Evolutionary conservation across 1,140 invertebrate genomes (phyloP), one percentile per base, ranked within the genome.

Genomic region (Schlechtendalia chinensis): DNA sequence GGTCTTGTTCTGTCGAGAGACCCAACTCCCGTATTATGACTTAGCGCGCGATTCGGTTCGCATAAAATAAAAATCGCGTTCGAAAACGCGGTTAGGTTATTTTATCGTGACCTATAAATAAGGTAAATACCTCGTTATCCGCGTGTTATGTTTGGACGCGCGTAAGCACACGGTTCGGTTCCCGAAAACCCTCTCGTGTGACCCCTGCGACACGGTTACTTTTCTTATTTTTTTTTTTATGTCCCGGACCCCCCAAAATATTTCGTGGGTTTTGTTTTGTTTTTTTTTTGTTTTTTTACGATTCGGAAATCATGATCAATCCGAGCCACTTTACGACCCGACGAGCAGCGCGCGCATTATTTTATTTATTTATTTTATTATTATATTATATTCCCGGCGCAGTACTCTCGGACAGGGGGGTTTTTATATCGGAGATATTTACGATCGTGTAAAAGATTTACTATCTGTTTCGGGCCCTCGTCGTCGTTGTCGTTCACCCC

Each of bases 381-480:
- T 79, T 79, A 79, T 79, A 79, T 77, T 69, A 47, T 50, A 50
- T 27, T 79, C 27, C n/a, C 19, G 5, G 53, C 17, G 24, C 2
- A 5, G 14, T 19, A 6, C 10, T 17, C 10, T 50, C n/a, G n/a
- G n/a, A 27, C 17, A n/a, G 17, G 24, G 53, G 50, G 56, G 17
- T 77, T 77, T 77, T 77, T 77, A 77, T 77, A 77, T 61, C 56
- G 74, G 74, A 22, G 58, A 77, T 77, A 61, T 77, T 77, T 77
- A 77, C 58, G 74, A 77, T 47, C 74, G 74, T 77, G 74, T 77
- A 77, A 77, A 77, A 77, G 74, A 77, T 77, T 77, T 77, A 77
- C 74, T 61, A 27, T 77, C 74, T 24, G 27, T 47, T 61, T 77
- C 58, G 56, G 65, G 63, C 5, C 5, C 56, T 54, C 72, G 32